Base-by-base conservation (phyloP, 2,888 invertebrate genomes). In the Drosophila bunnanda region DNA sequence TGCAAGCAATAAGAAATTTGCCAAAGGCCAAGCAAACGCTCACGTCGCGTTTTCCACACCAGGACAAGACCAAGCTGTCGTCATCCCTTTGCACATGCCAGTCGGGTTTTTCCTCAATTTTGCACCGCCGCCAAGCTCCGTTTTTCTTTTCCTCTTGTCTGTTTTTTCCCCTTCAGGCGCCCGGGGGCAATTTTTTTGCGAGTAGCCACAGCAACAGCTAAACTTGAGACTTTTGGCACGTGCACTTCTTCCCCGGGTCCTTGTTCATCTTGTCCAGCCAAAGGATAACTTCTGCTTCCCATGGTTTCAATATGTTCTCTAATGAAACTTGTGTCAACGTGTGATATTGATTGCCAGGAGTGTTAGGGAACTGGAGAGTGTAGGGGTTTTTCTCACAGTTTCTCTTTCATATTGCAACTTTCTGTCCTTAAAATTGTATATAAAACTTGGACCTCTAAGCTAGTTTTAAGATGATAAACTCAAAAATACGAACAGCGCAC, bases 1-100 rank as follows among this genome's bases (percentile, higher is more conserved):
- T 48, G 36, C 43, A 69, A 76, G 77, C 80, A 76, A 71, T 78
- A 68, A 73, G 66, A 75, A 65, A 66, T 69, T 66, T 17, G 71
- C 82, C 50, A 38, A 55, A 52, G 59, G 65, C 64, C 69, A 75
- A 50, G 50, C 77, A 58, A 61, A 56, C 52, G 56, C 72, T 44
- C 71, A 53, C 57, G 48, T 57, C 54, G 67, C 67, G 66, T 22
- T 70, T 70, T 43, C 55, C 70, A 55, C 70, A 50, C 55, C 48
- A 41, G 60, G 69, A 54, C 69, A 70, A 34, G 69, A n/a, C 54
- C 55, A 61, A 70, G 70, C 70, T 70, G 67, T 56, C 67, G 56
- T 67, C 67, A 46, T 54, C 65, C 30, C 10, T 48, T 5, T 39
- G 62, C 67, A 56, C 66, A 66, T 57, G 67, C 61, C 48, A 28